These are phyloP conservation scores for Notolepis coatsorum DNA, from an alignment of 2,797 vertebrate species.

Conservation along the genomic window DNA sequence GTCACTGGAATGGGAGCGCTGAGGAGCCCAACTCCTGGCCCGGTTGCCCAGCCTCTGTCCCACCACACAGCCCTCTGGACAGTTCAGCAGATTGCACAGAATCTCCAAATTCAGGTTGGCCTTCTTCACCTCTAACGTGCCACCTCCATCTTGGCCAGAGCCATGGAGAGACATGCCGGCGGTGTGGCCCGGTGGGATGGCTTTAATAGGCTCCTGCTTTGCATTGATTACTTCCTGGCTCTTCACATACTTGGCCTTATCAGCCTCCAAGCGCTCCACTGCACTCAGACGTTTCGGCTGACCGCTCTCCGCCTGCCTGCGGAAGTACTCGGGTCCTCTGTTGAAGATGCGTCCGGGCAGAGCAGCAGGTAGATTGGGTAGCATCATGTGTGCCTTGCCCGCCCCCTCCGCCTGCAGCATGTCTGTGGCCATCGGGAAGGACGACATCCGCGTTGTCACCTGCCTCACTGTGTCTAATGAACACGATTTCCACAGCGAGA, in stretches of 20 bases:
- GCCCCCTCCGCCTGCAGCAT: slow-evolving; percentile 87
- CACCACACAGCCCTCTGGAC: slow-evolving; percentile 51
- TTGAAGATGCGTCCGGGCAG: slow-evolving; percentile 91
- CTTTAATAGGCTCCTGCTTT: slow-evolving; percentile 89
- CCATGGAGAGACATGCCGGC: slow-evolving; percentile 42
- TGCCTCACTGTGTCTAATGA: slow-evolving; percentile 85
- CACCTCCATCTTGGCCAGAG: slow-evolving; percentile 67
- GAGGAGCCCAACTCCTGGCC: slow-evolving; percentile 84
- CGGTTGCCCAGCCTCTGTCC: slow-evolving; percentile 16
- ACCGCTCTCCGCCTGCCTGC: slow-evolving; percentile 83
- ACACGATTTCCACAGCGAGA: slow-evolving; percentile 81
- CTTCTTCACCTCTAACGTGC: slow-evolving; percentile 82
- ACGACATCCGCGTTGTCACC: slow-evolving; percentile 76
- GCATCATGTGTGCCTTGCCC: slow-evolving; percentile 83
- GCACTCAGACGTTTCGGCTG: slow-evolving; percentile 89
- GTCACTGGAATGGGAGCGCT: slow-evolving; percentile 76
- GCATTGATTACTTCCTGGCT: slow-evolving; percentile 92
- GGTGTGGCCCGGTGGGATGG: background rate
- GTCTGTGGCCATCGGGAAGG: slow-evolving; percentile 88
- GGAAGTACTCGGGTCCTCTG: slow-evolving; percentile 92
- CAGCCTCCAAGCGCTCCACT: slow-evolving; percentile 89
- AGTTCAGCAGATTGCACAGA: slow-evolving; percentile 90
- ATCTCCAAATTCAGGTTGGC: slow-evolving; percentile 90
- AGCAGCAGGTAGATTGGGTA: slow-evolving; percentile 84
- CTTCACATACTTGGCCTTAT: slow-evolving; percentile 91